Percentiles rank a stretch among this genome's conserved stretches.
Conservation (phyloP, 1,140 invertebrate genomes). For the Euura saliciscinereae region DNA sequence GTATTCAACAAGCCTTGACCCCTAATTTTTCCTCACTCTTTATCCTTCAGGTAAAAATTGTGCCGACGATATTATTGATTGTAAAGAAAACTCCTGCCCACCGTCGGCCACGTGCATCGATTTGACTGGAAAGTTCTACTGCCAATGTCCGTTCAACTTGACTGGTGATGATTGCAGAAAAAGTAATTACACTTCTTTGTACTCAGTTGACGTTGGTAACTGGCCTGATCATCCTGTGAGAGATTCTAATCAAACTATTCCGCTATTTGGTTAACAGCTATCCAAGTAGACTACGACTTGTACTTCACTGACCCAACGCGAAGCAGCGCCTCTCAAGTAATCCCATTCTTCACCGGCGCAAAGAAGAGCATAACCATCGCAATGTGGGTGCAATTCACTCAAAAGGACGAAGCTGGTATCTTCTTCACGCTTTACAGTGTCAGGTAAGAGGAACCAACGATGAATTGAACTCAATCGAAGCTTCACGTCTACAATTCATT, state of each 20-base stretch:
- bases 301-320: constrained; percentile 90
- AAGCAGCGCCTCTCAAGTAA: constrained; percentile 86
- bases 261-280: constrained; percentile 67
- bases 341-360: constrained; percentile 84
- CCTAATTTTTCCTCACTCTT: neutral
- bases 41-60: constrained; percentile 76
- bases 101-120: constrained; percentile 94
- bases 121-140: constrained; percentile 90
- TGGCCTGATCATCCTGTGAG: neutral
- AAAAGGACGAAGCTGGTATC: constrained; percentile 86
- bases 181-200: constrained; percentile 63
- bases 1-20: neutral
- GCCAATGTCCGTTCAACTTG: constrained; percentile 94
- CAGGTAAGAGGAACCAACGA: constrained; percentile 60
- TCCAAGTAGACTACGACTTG: constrained; percentile 94
- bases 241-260: constrained; percentile 6
- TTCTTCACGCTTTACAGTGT: constrained; percentile 94
- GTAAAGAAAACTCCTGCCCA: constrained; percentile 92
- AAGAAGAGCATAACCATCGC: constrained; percentile 85
- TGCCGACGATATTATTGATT: constrained; percentile 91
- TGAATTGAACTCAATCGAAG: constrained; percentile 13
- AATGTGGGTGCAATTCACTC: constrained; percentile 95
- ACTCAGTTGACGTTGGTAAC: no score
- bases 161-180: constrained; percentile 97
- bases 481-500: constrained; percentile 14